Evolutionary conservation across 2,888 invertebrate genomes (phyloP), one percentile per base, ranked within the genome.

Genomic region (Dione juno): DNA sequence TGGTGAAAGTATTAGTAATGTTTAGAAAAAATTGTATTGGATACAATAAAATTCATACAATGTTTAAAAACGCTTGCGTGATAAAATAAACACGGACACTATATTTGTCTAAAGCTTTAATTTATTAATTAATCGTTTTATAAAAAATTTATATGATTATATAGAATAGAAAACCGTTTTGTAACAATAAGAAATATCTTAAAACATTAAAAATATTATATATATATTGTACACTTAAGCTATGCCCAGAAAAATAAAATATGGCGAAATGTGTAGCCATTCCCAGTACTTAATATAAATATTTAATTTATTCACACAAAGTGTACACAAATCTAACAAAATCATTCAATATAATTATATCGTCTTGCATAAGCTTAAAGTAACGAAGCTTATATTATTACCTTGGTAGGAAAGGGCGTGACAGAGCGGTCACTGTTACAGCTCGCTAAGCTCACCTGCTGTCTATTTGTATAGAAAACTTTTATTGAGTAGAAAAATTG

Each of bases 341-440:
- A 14, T 57, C 50, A 28, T 40, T 1, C 19, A 40, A n/a, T 50
- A 50, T 59, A 45, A 14, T 59, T 21, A 50, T 50, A 21, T 28
- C 40, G 48, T 61, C 59, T 63, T 70, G 66, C 71, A 70, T 67
- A 66, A 61, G 65, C 63, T 57, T 57, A 16, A 52, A 65, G 21
- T 66, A 50, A 50, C 16, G 28, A 52, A 65, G 58, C 14, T 50
- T 50, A 37, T 43, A 69, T 67, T 37, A 54, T 72, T 63, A 54
- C 45, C 19, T 54, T 37, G 43, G 67, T 21, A 75, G 48, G 53
- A 48, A 78, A 81, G 80, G 83, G 80, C 84, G 82, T 84, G 82
- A 84, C 82, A 70, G 53, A 77, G 77, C 81, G 80, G 82, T 84
- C 82, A 81, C 75, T 78, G 82, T 78, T 73, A 77, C 78, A 83